phyloP scores from a whole-genome alignment of 2,888 invertebrate species.

The Acrocyrtus sp. region DNA sequence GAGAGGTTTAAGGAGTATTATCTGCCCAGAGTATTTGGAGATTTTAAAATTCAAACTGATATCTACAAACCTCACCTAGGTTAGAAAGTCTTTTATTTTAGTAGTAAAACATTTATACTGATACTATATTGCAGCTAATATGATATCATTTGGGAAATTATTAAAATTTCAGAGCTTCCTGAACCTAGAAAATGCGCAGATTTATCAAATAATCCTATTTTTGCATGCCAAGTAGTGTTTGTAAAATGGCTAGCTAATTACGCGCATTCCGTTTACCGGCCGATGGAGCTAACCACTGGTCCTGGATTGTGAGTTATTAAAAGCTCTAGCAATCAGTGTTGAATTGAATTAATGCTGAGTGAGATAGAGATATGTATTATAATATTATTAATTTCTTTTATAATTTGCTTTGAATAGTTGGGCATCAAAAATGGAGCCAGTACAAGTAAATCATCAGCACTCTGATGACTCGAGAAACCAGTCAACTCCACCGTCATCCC shows the following conservation, averaged over 20 bases:
- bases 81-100: conserved; percentile 67
- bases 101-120: neutral
- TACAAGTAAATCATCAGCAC: conserved; percentile 24
- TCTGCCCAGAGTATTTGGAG: conserved; percentile 89
- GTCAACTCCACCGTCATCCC: conserved; percentile 56
- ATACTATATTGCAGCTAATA: neutral
- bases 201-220: conserved; percentile 70
- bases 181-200: conserved; percentile 67
- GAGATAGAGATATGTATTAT: no score
- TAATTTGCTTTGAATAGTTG: no score
- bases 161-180: conserved; percentile 78
- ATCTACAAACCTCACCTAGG: conserved; percentile 84
- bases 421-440: conserved; percentile 35
- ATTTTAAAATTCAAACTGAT: conserved; percentile 72
- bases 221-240: conserved; percentile 80
- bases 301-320: conserved; percentile 23
- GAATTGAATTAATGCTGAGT: no score
- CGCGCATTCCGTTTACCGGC: conserved; percentile 73
- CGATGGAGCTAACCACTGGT: conserved; percentile 50
- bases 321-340: no score
- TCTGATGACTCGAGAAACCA: conserved; percentile 45
- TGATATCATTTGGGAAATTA: no score
- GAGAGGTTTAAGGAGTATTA: conserved; percentile 92
- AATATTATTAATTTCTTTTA: neutral
- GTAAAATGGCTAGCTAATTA: conserved; percentile 91